Percentiles rank a stretch among this genome's conserved stretches.
These are phyloP conservation scores for Catajapyx aquilonaris DNA, from an alignment of 1,140 invertebrate genomes.

Conservation along the genomic window DNA sequence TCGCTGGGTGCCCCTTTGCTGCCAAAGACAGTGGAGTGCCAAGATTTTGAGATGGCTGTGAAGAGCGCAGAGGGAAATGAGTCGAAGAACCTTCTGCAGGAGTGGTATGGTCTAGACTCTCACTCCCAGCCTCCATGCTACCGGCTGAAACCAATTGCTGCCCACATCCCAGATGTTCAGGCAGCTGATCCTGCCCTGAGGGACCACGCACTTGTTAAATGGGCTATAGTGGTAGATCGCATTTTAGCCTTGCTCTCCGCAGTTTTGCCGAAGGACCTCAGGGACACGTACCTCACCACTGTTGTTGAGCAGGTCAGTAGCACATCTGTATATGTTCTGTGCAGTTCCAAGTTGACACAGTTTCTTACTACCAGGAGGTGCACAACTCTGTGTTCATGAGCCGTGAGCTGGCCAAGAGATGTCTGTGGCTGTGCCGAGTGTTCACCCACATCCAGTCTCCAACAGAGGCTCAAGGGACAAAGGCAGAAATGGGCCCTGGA, in stretches of 20 bases:
- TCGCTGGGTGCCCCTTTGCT: slow-evolving; percentile 49
- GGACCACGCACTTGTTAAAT: slow-evolving; percentile 27
- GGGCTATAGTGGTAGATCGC: slow-evolving; percentile 34
- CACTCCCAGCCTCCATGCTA: slow-evolving; percentile 52
- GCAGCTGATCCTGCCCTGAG: slow-evolving; percentile 15
- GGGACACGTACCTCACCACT: slow-evolving; percentile 54
- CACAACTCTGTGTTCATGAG: slow-evolving; percentile 53
- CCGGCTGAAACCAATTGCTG: slow-evolving; percentile 35
- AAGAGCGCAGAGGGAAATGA: slow-evolving; percentile 30
- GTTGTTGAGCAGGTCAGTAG: slow-evolving; percentile 50
- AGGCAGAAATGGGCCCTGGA: slow-evolving; percentile 18
- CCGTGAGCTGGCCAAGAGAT: slow-evolving; percentile 45
- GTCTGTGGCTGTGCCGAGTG: slow-evolving; percentile 43
- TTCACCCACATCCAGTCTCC: slow-evolving; percentile 23
- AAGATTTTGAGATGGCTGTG: slow-evolving; percentile 49
- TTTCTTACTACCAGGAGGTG: slow-evolving; percentile 30
- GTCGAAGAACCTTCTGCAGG: slow-evolving; percentile 30
- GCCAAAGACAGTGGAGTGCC: slow-evolving; percentile 48
- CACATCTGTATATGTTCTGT: no score
- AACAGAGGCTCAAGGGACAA: slow-evolving; percentile 14
- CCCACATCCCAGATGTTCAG: slow-evolving; percentile 24
- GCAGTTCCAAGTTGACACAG: background rate
- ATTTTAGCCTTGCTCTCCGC: slow-evolving; percentile 40
- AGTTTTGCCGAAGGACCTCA: slow-evolving; percentile 43
- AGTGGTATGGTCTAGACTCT: slow-evolving; percentile 47